phyloP scores from a whole-genome alignment of 2,113 vertebrate genomes.

The Upupa epops region DNA sequence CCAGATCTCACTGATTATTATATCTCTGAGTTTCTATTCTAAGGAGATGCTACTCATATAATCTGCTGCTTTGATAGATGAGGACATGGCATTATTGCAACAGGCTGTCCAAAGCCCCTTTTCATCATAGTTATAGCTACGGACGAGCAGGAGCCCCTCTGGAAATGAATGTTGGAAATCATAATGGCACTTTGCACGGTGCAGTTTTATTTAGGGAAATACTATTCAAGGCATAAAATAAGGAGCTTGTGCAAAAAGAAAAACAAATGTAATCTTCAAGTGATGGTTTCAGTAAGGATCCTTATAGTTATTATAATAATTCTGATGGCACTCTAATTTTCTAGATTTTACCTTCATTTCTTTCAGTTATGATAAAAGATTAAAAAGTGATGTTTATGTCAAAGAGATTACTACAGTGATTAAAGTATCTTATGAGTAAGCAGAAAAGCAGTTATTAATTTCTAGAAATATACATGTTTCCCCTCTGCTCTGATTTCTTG shows the following conservation, averaged over 20 bases:
- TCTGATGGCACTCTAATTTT: conserved; percentile 24
- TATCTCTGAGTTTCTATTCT: conserved; percentile 48
- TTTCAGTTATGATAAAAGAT: conserved; percentile 57
- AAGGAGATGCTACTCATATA: conserved; percentile 47
- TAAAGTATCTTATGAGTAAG: conserved; percentile 64
- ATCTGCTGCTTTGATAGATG: conserved; percentile 71
- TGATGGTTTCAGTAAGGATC: conserved; percentile 2
- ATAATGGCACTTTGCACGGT: conserved; percentile 60
- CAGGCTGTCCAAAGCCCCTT: conserved; percentile 42
- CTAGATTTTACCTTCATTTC: conserved; percentile 37
- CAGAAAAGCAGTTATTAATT: conserved; percentile 58
- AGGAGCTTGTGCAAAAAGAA: conserved; percentile 20
- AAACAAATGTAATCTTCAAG: conserved; percentile 40
- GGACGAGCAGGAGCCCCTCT: conserved; percentile 70
- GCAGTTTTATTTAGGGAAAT: conserved; percentile 75
- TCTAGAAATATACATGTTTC: background rate
- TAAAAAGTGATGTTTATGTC: conserved; percentile 52
- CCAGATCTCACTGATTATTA: background rate
- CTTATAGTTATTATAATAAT: background rate
- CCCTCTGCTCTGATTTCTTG: background rate
- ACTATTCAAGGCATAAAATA: conserved; percentile 63
- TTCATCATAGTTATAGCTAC: conserved; percentile 75
- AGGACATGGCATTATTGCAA: conserved; percentile 61
- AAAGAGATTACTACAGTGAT: conserved; percentile 34
- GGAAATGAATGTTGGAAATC: conserved; percentile 78